These are phyloP conservation scores for Dexiosoma caninum DNA, from an alignment of 2,888 invertebrate species.

Conservation along the genomic window DNA sequence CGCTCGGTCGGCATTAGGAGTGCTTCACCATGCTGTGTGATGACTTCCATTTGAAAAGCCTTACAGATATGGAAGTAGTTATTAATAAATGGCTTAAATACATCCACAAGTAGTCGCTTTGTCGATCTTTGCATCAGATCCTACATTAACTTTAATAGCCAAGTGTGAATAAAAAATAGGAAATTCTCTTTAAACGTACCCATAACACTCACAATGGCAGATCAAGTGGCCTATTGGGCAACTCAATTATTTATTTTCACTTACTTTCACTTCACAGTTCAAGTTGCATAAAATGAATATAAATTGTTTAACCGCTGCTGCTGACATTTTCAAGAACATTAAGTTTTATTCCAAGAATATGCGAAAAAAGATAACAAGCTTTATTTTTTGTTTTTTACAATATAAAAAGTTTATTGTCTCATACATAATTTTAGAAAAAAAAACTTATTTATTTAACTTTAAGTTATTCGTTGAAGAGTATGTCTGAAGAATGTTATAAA, in stretches of 20 bases:
- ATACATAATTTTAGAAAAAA: neutral
- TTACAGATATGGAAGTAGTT: no score
- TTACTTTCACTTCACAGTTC: neutral
- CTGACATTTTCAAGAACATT: conserved; percentile 58
- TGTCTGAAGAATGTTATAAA: conserved; percentile 15
- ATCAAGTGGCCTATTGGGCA: no score
- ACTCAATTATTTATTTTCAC: neutral
- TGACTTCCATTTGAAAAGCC: no score
- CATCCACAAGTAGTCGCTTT: no score
- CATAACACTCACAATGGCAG: no score
- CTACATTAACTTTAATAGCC: no score
- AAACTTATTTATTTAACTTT: neutral
- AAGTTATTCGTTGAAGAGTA: neutral
- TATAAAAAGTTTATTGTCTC: neutral
- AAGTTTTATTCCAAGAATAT: conserved; percentile 51
- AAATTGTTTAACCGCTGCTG: conserved; percentile 28
- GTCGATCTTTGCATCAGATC: no score
- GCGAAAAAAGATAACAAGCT: neutral
- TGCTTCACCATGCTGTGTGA: no score
- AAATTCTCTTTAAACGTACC: no score
- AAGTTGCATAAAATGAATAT: neutral
- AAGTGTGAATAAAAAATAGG: no score
- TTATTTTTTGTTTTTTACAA: neutral
- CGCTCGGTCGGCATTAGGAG: no score
- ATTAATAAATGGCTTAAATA: no score